Percentiles rank a stretch among this genome's conserved stretches.
Evolutionary conservation across 2,797 vertebrate species (phyloP).

Genomic region (Sebastes trivittatus): DNA sequence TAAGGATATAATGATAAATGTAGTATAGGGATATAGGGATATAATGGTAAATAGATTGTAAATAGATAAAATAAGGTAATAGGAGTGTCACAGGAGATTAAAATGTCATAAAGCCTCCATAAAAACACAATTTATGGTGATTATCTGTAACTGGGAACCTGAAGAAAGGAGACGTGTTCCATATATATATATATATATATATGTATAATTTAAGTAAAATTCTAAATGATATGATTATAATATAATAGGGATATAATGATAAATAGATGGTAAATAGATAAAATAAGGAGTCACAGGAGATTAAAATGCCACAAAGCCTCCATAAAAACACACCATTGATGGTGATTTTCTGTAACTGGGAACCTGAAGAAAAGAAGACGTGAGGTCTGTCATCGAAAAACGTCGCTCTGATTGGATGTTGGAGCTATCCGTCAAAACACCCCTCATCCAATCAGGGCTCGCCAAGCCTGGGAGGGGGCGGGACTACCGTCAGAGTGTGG

Average conservation of each 20-base stretch:
- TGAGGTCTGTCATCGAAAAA: not conserved
- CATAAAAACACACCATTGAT: not conserved
- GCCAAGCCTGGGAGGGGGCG: conserved; percentile 53
- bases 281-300: not conserved
- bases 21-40: too few species aligned
- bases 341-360: conserved; percentile 19
- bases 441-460: conserved; percentile 31
- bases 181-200: too few species aligned
- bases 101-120: too few species aligned
- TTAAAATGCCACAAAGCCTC: not conserved
- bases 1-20: too few species aligned
- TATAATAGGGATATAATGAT: not conserved
- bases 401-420: conserved; percentile 52
- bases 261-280: not conserved
- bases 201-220: too few species aligned
- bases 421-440: conserved; percentile 24
- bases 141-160: too few species aligned
- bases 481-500: conserved; percentile 33
- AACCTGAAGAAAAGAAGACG: conserved; percentile 17
- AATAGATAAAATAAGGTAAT: too few species aligned
- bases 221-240: too few species aligned
- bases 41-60: too few species aligned
- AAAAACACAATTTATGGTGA: too few species aligned
- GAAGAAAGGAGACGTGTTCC: too few species aligned
- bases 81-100: too few species aligned